Conservation (phyloP, 1,140 invertebrate genomes). For the Drosophila mojavensis region DNA sequence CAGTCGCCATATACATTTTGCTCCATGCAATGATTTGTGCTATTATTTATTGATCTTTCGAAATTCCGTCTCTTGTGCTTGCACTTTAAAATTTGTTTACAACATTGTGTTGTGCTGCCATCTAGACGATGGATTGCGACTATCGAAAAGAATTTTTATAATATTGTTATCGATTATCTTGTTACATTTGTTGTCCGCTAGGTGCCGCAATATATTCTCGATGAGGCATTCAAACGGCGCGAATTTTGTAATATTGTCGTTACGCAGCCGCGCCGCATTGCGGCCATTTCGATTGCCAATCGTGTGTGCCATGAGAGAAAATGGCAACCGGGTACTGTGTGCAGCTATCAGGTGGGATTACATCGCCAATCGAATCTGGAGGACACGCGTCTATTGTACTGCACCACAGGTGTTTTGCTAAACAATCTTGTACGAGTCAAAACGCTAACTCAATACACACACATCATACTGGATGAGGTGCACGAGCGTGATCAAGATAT, state of each 20-base stretch:
- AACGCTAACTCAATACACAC: constrained; percentile 90
- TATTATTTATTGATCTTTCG: not conserved
- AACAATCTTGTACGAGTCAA: constrained; percentile 89
- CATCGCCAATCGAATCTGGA: constrained; percentile 44
- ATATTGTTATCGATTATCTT: constrained; percentile 8
- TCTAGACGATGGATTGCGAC: not conserved
- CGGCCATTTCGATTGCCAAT: constrained; percentile 94
- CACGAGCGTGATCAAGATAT: constrained; percentile 98
- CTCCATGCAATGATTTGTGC: constrained; percentile 50
- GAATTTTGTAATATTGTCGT: constrained; percentile 91
- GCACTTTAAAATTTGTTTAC: not conserved
- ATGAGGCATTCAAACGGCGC: constrained; percentile 87
- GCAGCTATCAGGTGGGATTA: constrained; percentile 91
- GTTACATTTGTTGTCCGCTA: constrained; percentile 18
- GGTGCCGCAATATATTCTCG: constrained; percentile 95
- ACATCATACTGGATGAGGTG: constrained; percentile 97
- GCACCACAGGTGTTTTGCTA: constrained; percentile 92
- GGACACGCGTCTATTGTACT: constrained; percentile 94
- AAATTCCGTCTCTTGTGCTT: not conserved
- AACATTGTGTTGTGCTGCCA: not conserved
- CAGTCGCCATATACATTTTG: constrained; percentile 53
- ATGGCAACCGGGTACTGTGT: constrained; percentile 91
- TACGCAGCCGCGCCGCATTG: constrained; percentile 95
- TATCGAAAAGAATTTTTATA: not conserved
- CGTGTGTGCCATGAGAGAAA: constrained; percentile 92